A percentile compares a stretch with the other conserved stretches of the same genome.
phyloP scores from a whole-genome alignment of 2,797 vertebrate genomes.

The Gymnothorax reevesii region DNA sequence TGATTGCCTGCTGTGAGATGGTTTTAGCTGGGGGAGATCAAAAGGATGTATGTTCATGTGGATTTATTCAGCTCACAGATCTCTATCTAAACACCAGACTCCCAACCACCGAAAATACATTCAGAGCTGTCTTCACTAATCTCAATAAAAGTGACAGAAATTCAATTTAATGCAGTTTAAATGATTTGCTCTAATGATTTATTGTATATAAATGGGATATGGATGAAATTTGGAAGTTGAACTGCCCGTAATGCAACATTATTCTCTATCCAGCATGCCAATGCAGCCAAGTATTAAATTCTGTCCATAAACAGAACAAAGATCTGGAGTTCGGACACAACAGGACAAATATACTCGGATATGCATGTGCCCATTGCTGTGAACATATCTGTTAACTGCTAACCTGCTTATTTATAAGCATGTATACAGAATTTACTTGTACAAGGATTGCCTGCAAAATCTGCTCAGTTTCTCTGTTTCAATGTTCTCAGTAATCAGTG shows the following conservation, averaged over 20 bases:
- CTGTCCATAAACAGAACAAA: not conserved
- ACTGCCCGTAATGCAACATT: not conserved
- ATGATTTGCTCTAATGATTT: not conserved
- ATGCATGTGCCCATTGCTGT: not conserved
- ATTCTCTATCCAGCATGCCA: not conserved
- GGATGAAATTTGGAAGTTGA: constrained; percentile 10
- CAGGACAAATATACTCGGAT: not conserved
- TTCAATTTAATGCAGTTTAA: not conserved
- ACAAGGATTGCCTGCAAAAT: not conserved
- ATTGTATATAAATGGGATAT: not conserved
- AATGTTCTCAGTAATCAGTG: not conserved
- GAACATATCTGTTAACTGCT: not conserved
- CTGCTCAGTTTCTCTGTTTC: not conserved
- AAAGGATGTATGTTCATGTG: not conserved
- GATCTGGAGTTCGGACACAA: not conserved
- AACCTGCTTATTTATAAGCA: not conserved
- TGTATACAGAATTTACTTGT: not conserved
- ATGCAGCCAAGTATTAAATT: constrained; percentile 16
- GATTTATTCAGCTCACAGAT: constrained; percentile 9
- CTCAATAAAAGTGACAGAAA: not conserved
- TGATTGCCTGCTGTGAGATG: not conserved
- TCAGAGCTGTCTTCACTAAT: not conserved
- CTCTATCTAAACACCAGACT: constrained; percentile 5
- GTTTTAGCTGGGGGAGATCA: constrained; percentile 6
- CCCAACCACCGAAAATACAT: not conserved